Evolutionary conservation across 2,797 vertebrate species (phyloP).

Genomic region (Botia kubotai): DNA sequence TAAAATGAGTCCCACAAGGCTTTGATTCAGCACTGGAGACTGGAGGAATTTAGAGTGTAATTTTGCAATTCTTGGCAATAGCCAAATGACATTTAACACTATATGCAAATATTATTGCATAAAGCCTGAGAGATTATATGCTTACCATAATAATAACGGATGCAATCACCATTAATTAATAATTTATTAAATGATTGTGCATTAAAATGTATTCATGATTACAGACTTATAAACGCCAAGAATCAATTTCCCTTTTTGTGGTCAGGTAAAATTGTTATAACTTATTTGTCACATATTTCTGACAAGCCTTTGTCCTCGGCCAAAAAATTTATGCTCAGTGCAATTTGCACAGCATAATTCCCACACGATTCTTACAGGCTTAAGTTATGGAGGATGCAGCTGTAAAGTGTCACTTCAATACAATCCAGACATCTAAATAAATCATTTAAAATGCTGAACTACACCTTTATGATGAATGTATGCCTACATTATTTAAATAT

Average conservation of each 20-base stretch:
- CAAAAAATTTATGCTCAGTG: neutral
- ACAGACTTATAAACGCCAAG: neutral
- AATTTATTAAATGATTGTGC: conserved; percentile 20
- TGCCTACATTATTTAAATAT: neutral
- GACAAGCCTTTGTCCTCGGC: neutral
- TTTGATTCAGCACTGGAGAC: neutral
- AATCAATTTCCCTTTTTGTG: too few species aligned
- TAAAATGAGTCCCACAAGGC: neutral
- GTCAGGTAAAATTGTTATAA: too few species aligned
- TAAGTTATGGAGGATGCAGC: neutral
- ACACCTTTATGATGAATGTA: neutral
- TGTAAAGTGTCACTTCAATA: neutral
- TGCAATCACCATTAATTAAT: conserved; percentile 36
- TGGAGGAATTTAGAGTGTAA: conserved; percentile 3
- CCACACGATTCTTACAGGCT: neutral
- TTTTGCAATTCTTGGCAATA: neutral
- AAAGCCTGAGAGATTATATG: conserved; percentile 37
- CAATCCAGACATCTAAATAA: neutral
- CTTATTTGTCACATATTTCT: neutral
- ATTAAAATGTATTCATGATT: conserved; percentile 10
- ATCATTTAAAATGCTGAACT: neutral
- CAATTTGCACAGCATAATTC: neutral
- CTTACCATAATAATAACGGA: conserved; percentile 33
- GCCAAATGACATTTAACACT: conserved; percentile 28
- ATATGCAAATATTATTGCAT: conserved; percentile 18